These are phyloP conservation scores for Dromococcyx pavoninus DNA, from an alignment of 2,797 vertebrate genomes.

Conservation along the genomic window DNA sequence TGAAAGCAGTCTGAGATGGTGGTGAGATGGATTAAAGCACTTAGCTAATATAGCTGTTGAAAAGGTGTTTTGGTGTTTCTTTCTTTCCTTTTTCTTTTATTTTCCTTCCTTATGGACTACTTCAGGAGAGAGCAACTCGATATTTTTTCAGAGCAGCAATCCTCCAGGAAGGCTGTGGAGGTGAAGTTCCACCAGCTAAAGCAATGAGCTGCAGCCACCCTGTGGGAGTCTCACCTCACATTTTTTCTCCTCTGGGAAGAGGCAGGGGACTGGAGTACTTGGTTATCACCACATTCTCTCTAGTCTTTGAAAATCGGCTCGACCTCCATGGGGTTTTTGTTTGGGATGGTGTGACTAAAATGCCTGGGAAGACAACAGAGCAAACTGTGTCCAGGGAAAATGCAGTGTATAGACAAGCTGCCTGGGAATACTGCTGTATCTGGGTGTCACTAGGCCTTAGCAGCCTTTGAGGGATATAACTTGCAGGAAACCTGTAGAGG, in stretches of 20 bases:
- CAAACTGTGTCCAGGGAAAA: not conserved
- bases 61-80: not conserved
- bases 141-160: not conserved
- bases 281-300: not conserved
- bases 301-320: not conserved
- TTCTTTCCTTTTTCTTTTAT: too few species aligned
- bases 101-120: fast-evolving
- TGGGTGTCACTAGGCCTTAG: not conserved
- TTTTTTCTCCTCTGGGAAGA: not conserved
- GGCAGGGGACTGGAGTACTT: not conserved
- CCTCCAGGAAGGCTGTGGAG: not conserved
- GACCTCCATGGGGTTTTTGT: not conserved
- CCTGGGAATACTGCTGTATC: not conserved
- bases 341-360: not conserved
- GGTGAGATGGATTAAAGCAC: constrained; percentile 2
- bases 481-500: constrained; percentile 13
- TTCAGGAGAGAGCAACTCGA: not conserved
- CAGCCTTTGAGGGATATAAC: not conserved
- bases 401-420: not conserved
- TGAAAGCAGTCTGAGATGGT: not conserved
- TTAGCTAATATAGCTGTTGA: not conserved
- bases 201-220: not conserved
- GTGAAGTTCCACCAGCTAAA: not conserved
- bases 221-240: not conserved
- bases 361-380: not conserved